A percentile compares a stretch with the other conserved stretches of the same genome.
Conservation (phyloP, 2,797 vertebrate genomes). For the Myotis daubentonii region DNA sequence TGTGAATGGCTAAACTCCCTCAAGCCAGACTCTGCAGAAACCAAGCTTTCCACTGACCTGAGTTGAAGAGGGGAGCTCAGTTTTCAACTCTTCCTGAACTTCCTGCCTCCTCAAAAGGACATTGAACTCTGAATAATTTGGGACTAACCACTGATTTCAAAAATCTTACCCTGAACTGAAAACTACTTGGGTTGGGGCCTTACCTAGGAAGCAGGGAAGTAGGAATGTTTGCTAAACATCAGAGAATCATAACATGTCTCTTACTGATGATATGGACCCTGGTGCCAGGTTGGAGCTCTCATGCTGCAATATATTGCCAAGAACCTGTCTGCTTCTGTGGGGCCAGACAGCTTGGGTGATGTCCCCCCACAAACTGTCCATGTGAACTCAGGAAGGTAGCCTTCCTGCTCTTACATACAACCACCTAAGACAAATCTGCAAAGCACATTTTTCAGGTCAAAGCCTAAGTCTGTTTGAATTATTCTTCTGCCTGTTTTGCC, state of each 20-base stretch:
- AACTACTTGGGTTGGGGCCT: not conserved
- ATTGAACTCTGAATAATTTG: not conserved
- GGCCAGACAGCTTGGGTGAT: not conserved
- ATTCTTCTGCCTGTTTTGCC: constrained; percentile 39
- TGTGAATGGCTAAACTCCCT: constrained; percentile 27
- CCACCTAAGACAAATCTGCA: constrained; percentile 48
- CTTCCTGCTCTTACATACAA: constrained; percentile 39
- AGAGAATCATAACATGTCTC: constrained; percentile 36
- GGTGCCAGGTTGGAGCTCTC: constrained; percentile 26
- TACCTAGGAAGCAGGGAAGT: constrained; percentile 24
- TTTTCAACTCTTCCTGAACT: constrained; percentile 38
- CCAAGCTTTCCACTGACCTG: constrained; percentile 16
- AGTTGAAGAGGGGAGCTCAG: constrained; percentile 33
- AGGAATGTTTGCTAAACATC: not conserved
- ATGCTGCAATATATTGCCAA: not conserved
- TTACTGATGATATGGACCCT: not conserved
- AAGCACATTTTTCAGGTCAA: constrained; percentile 70
- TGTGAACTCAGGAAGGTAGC: not conserved
- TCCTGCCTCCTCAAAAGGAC: constrained; percentile 12
- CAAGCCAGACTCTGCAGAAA: constrained; percentile 47
- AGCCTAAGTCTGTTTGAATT: constrained; percentile 50
- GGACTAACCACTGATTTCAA: constrained; percentile 26
- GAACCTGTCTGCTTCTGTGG: not conserved
- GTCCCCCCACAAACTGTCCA: not conserved
- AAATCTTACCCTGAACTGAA: not conserved